Evolutionary conservation across 2,888 invertebrate species (phyloP).

Genomic region (Dasypogon diadema): DNA sequence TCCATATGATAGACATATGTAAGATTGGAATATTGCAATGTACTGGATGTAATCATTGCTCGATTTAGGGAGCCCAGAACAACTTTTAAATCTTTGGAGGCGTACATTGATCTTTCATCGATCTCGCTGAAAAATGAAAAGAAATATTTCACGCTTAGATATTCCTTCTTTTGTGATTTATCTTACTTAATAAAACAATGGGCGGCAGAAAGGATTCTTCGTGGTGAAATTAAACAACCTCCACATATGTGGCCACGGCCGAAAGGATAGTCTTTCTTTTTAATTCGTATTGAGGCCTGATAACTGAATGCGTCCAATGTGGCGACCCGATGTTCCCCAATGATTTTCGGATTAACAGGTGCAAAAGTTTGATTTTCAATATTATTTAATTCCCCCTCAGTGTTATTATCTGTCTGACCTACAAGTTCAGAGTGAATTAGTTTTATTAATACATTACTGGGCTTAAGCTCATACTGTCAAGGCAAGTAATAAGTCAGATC

Average conservation of each 20-base stretch:
- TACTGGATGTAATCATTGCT: neutral
- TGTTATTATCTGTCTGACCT: neutral
- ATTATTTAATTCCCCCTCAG: neutral
- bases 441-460: too few relatives aligned
- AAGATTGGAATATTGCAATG: neutral
- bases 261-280: neutral
- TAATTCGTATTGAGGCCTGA: neutral
- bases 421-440: too few relatives aligned
- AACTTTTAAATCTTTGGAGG: neutral
- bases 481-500: too few relatives aligned
- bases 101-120: neutral
- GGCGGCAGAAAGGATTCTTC: conserved; percentile 5
- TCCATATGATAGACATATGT: neutral
- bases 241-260: neutral
- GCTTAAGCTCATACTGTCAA: too few relatives aligned
- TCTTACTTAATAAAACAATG: neutral
- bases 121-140: neutral
- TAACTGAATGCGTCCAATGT: neutral
- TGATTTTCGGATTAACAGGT: neutral
- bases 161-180: neutral
- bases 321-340: neutral
- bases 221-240: neutral
- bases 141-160: neutral
- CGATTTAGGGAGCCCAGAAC: conserved; percentile 23
- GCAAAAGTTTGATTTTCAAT: neutral